phyloP scores from a whole-genome alignment of 2,113 vertebrate species.

The Suricata suricatta region DNA sequence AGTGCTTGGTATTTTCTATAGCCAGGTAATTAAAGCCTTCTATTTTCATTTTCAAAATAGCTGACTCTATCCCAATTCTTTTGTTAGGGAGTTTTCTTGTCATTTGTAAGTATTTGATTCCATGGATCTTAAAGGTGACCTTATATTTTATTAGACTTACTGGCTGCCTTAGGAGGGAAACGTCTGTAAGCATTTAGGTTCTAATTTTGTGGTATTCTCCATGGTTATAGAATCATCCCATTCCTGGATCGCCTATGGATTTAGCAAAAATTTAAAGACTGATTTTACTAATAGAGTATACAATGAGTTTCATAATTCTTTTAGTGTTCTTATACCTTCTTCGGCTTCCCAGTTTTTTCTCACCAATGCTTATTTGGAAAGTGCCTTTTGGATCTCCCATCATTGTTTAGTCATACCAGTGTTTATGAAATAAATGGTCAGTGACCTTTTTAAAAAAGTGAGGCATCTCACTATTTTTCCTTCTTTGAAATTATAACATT shows the following conservation, averaged over 20 bases:
- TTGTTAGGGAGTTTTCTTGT: not conserved
- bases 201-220: not conserved
- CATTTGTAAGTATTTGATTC: conserved; percentile 7
- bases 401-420: not conserved
- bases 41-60: conserved; percentile 49
- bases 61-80: not conserved
- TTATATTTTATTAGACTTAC: not conserved
- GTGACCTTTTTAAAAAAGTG: not conserved
- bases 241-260: not conserved
- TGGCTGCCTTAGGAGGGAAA: not conserved
- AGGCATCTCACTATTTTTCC: not conserved
- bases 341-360: not conserved
- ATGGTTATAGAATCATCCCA: not conserved
- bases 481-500: conserved; percentile 8
- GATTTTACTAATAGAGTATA: conserved; percentile 4
- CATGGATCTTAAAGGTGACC: not conserved
- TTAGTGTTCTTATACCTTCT: not conserved
- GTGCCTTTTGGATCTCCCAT: not conserved
- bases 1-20: conserved; percentile 35
- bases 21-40: conserved; percentile 36
- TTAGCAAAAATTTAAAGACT: not conserved
- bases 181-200: not conserved
- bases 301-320: not conserved
- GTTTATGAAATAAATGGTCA: conserved; percentile 5
- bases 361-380: not conserved